Evolutionary conservation across 2,797 vertebrate species (phyloP).

Genomic region (Pipistrellus pygmaeus): DNA sequence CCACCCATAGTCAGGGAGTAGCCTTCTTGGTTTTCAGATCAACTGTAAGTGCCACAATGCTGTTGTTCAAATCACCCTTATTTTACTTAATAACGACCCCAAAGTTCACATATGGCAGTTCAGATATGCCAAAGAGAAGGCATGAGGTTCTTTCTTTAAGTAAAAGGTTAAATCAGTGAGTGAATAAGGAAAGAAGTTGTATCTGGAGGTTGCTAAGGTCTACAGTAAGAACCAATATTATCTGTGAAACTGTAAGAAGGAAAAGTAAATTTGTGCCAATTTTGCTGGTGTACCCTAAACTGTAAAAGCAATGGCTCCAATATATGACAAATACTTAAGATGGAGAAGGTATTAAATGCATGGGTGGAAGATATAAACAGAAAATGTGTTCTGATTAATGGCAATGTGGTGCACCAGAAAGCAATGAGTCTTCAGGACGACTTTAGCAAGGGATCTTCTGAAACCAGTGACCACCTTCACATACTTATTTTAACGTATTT

Average conservation of each 20-base stretch:
- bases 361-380: background rate
- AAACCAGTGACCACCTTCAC: background rate
- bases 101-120: background rate
- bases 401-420: background rate
- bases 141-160: background rate
- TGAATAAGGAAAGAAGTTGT: background rate
- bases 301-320: background rate
- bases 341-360: background rate
- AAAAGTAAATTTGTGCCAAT: background rate
- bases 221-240: background rate
- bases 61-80: background rate
- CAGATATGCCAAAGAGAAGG: background rate
- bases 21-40: background rate
- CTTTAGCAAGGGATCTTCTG: background rate
- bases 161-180: background rate
- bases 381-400: background rate
- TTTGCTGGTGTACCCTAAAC: background rate
- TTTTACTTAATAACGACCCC: background rate
- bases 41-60: background rate
- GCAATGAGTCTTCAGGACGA: background rate
- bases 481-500: background rate
- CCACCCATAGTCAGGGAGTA: background rate
- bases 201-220: background rate
- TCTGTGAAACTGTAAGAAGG: background rate
- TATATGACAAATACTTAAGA: background rate